Evolutionary conservation across 2,888 invertebrate species (phyloP).

Genomic region (Hoplodrina blanda): DNA sequence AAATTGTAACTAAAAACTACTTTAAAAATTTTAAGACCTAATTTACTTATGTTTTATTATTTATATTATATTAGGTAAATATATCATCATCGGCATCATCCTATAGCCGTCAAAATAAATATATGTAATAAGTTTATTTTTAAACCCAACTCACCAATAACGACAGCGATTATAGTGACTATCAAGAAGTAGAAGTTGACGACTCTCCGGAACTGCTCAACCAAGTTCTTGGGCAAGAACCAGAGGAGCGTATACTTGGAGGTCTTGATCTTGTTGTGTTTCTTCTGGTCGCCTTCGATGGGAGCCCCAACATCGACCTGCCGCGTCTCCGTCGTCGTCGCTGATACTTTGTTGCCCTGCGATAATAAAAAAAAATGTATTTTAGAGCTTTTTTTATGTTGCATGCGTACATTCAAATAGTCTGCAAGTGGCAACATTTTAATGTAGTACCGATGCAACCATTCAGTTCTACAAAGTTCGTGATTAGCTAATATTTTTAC

Average conservation of each 20-base stretch:
- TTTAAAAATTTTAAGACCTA: too few relatives aligned
- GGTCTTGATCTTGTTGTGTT: conserved; percentile 91
- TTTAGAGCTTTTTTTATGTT: neutral
- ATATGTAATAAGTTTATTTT: too few relatives aligned
- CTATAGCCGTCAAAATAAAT: too few relatives aligned
- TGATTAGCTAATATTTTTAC: too few relatives aligned
- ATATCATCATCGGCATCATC: too few relatives aligned
- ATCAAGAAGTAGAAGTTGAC: conserved; percentile 96
- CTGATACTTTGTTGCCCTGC: conserved; percentile 92
- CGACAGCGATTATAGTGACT: conserved; percentile 93
- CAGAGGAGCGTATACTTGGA: conserved; percentile 94
- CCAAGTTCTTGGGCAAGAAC: conserved; percentile 95
- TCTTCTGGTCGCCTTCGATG: conserved; percentile 78
- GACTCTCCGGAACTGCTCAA: conserved; percentile 95
- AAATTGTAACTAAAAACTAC: too few relatives aligned
- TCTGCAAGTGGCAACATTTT: too few relatives aligned
- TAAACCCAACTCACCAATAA: conserved; percentile 88
- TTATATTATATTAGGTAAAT: too few relatives aligned
- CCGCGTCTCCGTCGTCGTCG: conserved; percentile 89
- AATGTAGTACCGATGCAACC: too few relatives aligned
- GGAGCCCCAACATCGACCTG: conserved; percentile 91
- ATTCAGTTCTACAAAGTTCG: too few relatives aligned
- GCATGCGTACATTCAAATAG: too few relatives aligned
- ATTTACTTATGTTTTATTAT: too few relatives aligned
- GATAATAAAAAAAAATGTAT: neutral